Evolutionary conservation across 2,797 vertebrate genomes (phyloP).

Genomic region (Eidolon dupreanum): DNA sequence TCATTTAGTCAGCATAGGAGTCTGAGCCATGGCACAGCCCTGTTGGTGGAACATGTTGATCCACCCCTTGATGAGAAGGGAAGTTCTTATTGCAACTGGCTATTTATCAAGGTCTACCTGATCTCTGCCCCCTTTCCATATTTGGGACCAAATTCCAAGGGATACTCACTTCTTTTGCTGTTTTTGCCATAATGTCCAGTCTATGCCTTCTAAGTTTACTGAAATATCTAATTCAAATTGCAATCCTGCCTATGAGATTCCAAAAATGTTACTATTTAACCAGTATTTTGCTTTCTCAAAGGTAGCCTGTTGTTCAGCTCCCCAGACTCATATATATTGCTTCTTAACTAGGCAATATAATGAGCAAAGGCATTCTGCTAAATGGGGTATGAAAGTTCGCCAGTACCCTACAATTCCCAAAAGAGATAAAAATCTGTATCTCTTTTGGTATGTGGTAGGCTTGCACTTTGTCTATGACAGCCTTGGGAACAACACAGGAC

Average conservation of each 20-base stretch:
- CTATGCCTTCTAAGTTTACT: neutral
- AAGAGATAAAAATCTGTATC: neutral
- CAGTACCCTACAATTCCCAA: neutral
- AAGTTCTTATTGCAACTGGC: neutral
- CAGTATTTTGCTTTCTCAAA: neutral
- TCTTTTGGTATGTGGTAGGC: neutral
- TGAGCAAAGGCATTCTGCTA: neutral
- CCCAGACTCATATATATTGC: neutral
- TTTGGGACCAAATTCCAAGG: neutral
- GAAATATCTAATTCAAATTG: neutral
- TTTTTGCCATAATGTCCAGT: neutral
- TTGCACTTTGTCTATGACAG: neutral
- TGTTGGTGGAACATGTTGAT: neutral
- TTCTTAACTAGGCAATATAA: neutral
- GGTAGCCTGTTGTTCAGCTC: neutral
- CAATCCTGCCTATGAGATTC: neutral
- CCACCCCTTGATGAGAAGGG: neutral
- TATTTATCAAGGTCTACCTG: neutral
- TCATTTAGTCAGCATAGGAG: neutral
- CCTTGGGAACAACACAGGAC: neutral
- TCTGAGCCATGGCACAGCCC: neutral
- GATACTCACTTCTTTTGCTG: neutral
- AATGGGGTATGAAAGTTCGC: neutral
- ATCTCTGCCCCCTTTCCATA: neutral
- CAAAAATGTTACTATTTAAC: neutral